Percentiles rank a stretch among this genome's conserved stretches.
These are phyloP conservation scores for Leptopilina drosophilae DNA, from an alignment of 2,888 invertebrate genomes.

Conservation along the genomic window DNA sequence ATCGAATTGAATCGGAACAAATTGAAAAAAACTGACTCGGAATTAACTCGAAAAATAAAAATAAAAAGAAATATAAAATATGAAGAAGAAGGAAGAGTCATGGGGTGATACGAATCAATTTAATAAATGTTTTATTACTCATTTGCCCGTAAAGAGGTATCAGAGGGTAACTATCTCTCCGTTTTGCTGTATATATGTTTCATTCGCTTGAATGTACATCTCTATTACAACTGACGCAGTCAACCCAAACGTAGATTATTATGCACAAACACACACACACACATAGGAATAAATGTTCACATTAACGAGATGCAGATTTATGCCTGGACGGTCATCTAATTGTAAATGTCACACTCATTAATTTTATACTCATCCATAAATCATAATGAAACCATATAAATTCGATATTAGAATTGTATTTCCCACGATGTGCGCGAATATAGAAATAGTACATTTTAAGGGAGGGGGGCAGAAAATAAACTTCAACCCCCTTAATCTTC, in stretches of 20 bases:
- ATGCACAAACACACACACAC: not conserved
- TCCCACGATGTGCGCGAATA: no score
- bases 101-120: not conserved
- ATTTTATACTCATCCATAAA: not conserved
- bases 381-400: not conserved
- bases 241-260: not conserved
- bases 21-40: no score
- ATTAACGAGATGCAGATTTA: slow-evolving; percentile 11
- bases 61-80: no score
- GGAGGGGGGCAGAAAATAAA: no score
- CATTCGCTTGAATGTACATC: no score
- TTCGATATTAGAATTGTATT: not conserved
- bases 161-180: slow-evolving; percentile 12
- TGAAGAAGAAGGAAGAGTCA: not conserved
- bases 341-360: slow-evolving; percentile 19
- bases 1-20: no score
- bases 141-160: not conserved
- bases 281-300: no score
- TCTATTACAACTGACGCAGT: slow-evolving; percentile 27
- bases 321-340: slow-evolving; percentile 5
- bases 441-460: not conserved
- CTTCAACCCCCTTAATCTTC: no score
- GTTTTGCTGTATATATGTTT: not conserved
- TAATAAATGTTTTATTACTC: not conserved
- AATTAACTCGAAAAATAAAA: no score